Percentiles rank a stretch among this genome's conserved stretches.
phyloP scores from a whole-genome alignment of 2,888 invertebrate genomes.

The Lasioglossum malachurum region DNA sequence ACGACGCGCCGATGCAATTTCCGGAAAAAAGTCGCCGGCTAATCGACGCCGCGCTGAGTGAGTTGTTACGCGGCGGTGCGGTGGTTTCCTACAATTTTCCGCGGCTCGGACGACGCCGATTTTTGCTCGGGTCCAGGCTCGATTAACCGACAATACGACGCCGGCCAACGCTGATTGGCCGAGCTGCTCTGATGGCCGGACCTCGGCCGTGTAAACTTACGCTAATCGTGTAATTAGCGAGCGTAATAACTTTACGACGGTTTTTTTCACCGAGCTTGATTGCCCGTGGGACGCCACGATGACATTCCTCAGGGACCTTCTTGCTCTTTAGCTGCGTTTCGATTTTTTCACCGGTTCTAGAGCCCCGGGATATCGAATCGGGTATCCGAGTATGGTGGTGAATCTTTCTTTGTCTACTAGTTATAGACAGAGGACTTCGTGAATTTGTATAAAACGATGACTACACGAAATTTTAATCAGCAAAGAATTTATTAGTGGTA shows the following conservation, averaged over 20 bases:
- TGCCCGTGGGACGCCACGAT: not conserved
- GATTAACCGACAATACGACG: not conserved
- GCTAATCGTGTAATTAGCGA: conserved; percentile 21
- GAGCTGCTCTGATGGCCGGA: not conserved
- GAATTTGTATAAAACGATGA: no score
- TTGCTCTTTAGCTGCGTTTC: not conserved
- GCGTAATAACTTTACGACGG: not conserved
- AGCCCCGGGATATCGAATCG: not conserved
- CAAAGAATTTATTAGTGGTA: no score
- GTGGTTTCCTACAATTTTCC: conserved; percentile 17
- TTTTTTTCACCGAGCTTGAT: not conserved
- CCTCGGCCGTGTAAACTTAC: not conserved
- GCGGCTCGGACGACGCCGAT: not conserved
- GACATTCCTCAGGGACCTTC: not conserved
- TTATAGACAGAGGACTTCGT: no score
- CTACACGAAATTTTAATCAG: no score
- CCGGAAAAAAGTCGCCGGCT: conserved; percentile 48
- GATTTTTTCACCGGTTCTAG: not conserved
- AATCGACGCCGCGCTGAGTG: conserved; percentile 45
- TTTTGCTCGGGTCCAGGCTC: not conserved
- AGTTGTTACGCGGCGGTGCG: conserved; percentile 32
- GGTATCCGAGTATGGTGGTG: not conserved
- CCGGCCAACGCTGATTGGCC: conserved; percentile 10
- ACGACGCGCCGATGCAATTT: conserved; percentile 48
- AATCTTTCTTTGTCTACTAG: no score